Base-by-base conservation (phyloP, 2,888 invertebrate species). In the Papilio protenor region DNA sequence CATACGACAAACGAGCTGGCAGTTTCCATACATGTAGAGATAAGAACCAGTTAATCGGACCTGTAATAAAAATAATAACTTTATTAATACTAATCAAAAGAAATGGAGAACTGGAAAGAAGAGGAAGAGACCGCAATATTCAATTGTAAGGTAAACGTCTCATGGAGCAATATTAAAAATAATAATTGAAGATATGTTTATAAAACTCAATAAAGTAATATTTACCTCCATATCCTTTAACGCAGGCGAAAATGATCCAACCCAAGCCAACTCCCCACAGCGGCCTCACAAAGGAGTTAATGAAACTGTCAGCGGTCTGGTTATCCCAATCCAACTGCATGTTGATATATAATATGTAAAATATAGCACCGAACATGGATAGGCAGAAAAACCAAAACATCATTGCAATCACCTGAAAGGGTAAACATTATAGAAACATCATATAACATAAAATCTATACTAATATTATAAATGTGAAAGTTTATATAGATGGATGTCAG, bases 211-310 rank as follows among this genome's bases (percentile, higher is more conserved):
- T 45, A 27, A 45, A 69, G n/a, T 76, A 73, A 59, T 45, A 33
- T 5, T 78, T 83, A 93, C 94, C 92, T 86, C 90, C 92, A 84
- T 92, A 92, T 75, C 94, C 95, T 77, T 89, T 87, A 0, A 84
- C 86, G 73, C 95, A 95, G 0, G 93, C 92, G 64, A 93, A 88
- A 27, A 94, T 86, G 5, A 95, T 83, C 94, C 94, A 94, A 0
- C 90, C 88, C 0, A 95, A 79, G 11, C 88, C 90, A 18, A 91
- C 23, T 0, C 92, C 88, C 95, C 95, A 95, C 0, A 83, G 84
- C 0, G 93, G 89, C 64, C 94, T 85, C 81, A 90, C 86, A 72
- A 92, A 89, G 0, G 92, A 90, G 73, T 91, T 91, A 49, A 90
- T 85, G n/a, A 90, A 71, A 55, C 82, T 88, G 61, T 90, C 90